Evolutionary conservation across 2,797 vertebrate genomes (phyloP).

Genomic region (Syngnathus rostellatus): DNA sequence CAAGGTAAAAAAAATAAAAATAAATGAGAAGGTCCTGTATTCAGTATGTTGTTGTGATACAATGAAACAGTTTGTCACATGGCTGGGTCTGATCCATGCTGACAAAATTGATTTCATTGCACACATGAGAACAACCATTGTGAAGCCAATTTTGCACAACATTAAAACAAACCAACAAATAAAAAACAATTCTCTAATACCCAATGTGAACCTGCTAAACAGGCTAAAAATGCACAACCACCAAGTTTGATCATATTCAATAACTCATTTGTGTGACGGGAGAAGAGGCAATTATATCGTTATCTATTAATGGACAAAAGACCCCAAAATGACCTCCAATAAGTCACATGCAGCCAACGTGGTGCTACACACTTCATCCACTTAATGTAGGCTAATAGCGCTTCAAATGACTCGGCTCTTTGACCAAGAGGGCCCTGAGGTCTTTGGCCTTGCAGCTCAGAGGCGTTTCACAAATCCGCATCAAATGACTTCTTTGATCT

Average conservation of each 20-base stretch:
- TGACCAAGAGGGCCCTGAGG: conserved; percentile 12
- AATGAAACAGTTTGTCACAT: conserved; percentile 48
- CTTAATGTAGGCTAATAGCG: neutral
- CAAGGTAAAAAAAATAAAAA: neutral
- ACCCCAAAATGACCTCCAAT: no score
- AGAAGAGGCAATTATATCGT: neutral
- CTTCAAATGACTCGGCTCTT: conserved; percentile 22
- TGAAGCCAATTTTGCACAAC: conserved; percentile 33
- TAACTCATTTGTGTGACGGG: neutral
- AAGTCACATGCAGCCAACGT: neutral
- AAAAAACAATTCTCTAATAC: no score
- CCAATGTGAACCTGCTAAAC: neutral
- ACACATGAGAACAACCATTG: conserved; percentile 34
- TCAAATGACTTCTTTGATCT: conserved; percentile 45
- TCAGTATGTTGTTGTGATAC: conserved; percentile 25
- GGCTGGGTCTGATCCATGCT: conserved; percentile 46
- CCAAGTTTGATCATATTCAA: neutral
- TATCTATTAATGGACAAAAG: no score
- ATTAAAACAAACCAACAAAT: neutral
- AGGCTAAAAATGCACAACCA: neutral
- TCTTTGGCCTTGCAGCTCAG: conserved; percentile 17
- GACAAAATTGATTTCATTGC: conserved; percentile 36
- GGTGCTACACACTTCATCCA: neutral
- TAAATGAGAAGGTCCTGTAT: neutral
- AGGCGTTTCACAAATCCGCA: conserved; percentile 36